Base-by-base conservation (phyloP, 1,140 invertebrate genomes). In the Hesperophylax magnus region DNA sequence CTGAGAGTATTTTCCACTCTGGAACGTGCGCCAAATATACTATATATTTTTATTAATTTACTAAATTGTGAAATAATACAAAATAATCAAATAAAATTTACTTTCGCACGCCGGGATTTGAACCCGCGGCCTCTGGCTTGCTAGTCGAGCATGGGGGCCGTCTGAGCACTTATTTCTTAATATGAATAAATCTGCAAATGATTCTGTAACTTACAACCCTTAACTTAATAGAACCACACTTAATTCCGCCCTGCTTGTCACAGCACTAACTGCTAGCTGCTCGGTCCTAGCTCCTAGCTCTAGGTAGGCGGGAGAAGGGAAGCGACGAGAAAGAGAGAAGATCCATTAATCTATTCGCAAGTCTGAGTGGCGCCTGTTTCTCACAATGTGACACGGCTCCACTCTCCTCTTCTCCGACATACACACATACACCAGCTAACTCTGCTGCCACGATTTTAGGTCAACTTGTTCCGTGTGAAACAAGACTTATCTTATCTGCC, bases 311-410 rank as follows among this genome's bases (percentile, higher is more conserved):
- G 58, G 71, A 54, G 58, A 65, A 47, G 71, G 78, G 34, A 74
- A 67, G 39, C 54, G 27, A 24, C 56, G 61, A 52, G 71, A 53
- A 53, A 39, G 67, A 60, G 86, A 86, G 88, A 78, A 88, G 90
- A 91, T 91, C 91, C 90, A 92, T 92, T 92, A 92, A 92, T 92
- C 90, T 91, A 89, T 85, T 88, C 88, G 86, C 90, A 91, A 91
- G 90, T 90, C 91, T 91, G 89, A 88, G 88, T 89, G 90, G 91
- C 91, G 91, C 91, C 90, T 86, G 84, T 60, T 77, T 78, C 79
- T 74, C 78, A 39, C 65, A 77, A 78, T 77, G 81, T 83, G 81
- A 83, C 78, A 78, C 72, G 56, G 9, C 72, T 76, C 56, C 72
- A 60, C 72, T 78, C 63, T 83, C 78, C 77, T 75, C 81, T 65